Conservation (phyloP, 2,797 vertebrate species). For the Rousettus madagascariensis region DNA sequence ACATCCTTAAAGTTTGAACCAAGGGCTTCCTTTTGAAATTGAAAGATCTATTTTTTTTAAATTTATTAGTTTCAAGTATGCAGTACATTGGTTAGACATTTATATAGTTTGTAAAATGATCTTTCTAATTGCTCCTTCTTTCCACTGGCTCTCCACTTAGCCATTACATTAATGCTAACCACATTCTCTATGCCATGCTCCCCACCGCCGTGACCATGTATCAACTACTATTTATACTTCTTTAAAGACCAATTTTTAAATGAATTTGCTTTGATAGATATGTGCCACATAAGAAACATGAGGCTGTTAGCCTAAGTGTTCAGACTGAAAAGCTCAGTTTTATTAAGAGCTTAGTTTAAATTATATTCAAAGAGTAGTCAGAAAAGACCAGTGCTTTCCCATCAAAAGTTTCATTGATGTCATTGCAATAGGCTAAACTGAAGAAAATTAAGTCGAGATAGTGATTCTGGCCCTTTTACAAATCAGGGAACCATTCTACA, state of each 20-base stretch:
- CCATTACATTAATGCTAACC: no score
- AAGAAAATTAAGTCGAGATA: neutral
- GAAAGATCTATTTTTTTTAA: neutral
- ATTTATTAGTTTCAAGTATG: no score
- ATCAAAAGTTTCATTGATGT: neutral
- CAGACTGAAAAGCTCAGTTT: neutral
- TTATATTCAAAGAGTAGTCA: constrained; percentile 13
- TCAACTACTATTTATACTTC: no score
- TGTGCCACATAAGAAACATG: neutral
- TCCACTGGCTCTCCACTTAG: no score
- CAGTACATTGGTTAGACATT: no score
- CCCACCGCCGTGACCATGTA: no score
- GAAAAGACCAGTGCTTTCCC: neutral
- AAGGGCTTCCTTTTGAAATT: neutral
- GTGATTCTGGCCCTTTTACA: neutral
- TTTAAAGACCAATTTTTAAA: neutral
- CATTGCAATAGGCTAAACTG: neutral
- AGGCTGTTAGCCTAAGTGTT: neutral
- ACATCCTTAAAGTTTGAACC: neutral
- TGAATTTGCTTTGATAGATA: neutral
- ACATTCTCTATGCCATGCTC: no score
- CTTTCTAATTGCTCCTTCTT: no score
- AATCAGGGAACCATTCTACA: neutral
- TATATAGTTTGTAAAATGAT: no score
- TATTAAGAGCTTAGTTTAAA: constrained; percentile 17